Evolutionary conservation across 2,113 vertebrate genomes (phyloP).

Genomic region (Pleuronectes platessa): DNA sequence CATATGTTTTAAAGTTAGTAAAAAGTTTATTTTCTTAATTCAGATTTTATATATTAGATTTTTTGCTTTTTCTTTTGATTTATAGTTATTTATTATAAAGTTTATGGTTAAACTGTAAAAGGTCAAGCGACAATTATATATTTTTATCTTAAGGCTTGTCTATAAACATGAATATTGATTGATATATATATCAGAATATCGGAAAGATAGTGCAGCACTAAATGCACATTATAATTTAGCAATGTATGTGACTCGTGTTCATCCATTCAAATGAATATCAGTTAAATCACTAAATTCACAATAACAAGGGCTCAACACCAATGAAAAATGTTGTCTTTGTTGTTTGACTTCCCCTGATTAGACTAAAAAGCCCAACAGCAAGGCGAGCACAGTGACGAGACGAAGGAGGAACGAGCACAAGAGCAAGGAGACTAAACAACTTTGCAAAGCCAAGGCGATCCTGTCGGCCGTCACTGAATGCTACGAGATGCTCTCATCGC

Average conservation of each 20-base stretch:
- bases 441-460: constrained; percentile 55
- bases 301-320: neutral
- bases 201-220: too few relatives aligned
- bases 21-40: too few relatives aligned
- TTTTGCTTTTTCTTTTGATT: too few relatives aligned
- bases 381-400: neutral
- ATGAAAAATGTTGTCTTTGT: constrained; percentile 5
- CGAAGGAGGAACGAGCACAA: neutral
- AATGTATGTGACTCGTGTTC: neutral
- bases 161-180: too few relatives aligned
- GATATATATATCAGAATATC: too few relatives aligned
- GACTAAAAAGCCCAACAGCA: constrained; percentile 6
- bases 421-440: neutral
- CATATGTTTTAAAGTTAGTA: too few relatives aligned
- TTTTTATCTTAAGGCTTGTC: too few relatives aligned
- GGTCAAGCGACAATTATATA: too few relatives aligned
- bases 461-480: constrained; percentile 53
- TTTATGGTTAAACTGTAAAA: neutral
- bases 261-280: neutral
- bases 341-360: constrained; percentile 1
- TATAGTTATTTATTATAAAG: neutral
- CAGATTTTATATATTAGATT: too few relatives aligned
- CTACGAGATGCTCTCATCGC: constrained; percentile 54
- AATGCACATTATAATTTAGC: neutral
- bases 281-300: neutral